phyloP scores from a whole-genome alignment of 2,113 vertebrate genomes.

The Crotalus horridus region DNA sequence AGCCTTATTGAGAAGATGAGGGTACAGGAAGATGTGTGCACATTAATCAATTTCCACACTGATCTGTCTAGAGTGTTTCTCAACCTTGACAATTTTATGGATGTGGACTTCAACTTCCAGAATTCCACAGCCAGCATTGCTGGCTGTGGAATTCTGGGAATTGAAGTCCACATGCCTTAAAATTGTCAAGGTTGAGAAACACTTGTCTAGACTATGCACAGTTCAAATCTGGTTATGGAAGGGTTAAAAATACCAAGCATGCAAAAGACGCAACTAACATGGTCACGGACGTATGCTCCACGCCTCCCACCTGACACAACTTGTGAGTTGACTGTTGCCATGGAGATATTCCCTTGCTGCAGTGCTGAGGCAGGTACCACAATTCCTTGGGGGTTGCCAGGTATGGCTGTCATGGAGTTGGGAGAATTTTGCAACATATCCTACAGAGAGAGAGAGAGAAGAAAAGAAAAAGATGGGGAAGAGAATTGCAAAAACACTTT shows the following conservation, averaged over 20 bases:
- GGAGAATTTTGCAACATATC: slow-evolving; percentile 94
- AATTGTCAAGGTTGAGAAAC: no score
- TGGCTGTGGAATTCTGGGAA: no score
- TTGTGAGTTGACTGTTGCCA: slow-evolving; percentile 86
- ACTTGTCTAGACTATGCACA: neutral
- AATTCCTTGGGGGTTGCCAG: slow-evolving; percentile 87
- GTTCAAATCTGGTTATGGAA: slow-evolving; percentile 1
- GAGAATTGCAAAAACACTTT: neutral
- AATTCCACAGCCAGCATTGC: no score
- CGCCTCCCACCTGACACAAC: slow-evolving; percentile 84
- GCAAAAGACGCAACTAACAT: slow-evolving; percentile 32
- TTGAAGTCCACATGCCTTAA: no score
- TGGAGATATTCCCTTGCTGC: slow-evolving; percentile 85
- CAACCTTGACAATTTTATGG: no score
- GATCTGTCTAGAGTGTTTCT: no score
- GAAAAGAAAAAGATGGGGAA: neutral
- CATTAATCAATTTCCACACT: neutral
- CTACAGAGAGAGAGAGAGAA: slow-evolving; percentile 60
- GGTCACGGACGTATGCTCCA: slow-evolving; percentile 20
- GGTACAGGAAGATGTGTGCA: neutral
- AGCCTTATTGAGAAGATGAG: neutral
- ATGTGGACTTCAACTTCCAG: no score
- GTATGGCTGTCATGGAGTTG: slow-evolving; percentile 84
- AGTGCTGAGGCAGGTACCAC: slow-evolving; percentile 85
- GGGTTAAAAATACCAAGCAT: slow-evolving; percentile 30